phyloP scores from a whole-genome alignment of 2,113 vertebrate genomes.

The Coturnix japonica region DNA sequence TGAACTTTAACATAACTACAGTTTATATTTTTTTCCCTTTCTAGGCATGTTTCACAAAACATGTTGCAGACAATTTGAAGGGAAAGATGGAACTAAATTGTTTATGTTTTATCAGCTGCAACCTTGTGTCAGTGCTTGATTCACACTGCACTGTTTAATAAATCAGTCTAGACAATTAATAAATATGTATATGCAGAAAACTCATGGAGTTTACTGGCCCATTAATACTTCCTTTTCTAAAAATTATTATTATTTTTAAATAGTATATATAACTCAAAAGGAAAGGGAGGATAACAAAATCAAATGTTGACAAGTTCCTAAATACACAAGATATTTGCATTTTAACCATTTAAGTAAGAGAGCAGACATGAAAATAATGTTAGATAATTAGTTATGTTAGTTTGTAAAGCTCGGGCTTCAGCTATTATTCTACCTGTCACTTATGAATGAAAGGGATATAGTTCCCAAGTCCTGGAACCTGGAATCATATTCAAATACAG shows the following conservation, averaged over 20 bases:
- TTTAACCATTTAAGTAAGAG: not conserved
- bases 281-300: not conserved
- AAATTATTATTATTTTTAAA: not conserved
- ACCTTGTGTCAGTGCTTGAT: not conserved
- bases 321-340: not conserved
- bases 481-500: not conserved
- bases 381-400: not conserved
- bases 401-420: not conserved
- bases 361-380: not conserved
- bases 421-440: not conserved
- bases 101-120: not conserved
- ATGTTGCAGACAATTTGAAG: not conserved
- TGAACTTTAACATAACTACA: not conserved
- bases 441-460: not conserved
- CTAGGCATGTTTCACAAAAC: not conserved
- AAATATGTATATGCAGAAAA: not conserved
- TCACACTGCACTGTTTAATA: not conserved
- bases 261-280: not conserved
- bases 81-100: too few species aligned
- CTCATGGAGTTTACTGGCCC: not conserved
- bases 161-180: not conserved
- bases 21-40: not conserved
- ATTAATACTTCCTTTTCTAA: not conserved
- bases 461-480: not conserved
- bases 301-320: not conserved